Conservation (phyloP, 2,888 invertebrate genomes). For the Notocelia uddmanniana region DNA sequence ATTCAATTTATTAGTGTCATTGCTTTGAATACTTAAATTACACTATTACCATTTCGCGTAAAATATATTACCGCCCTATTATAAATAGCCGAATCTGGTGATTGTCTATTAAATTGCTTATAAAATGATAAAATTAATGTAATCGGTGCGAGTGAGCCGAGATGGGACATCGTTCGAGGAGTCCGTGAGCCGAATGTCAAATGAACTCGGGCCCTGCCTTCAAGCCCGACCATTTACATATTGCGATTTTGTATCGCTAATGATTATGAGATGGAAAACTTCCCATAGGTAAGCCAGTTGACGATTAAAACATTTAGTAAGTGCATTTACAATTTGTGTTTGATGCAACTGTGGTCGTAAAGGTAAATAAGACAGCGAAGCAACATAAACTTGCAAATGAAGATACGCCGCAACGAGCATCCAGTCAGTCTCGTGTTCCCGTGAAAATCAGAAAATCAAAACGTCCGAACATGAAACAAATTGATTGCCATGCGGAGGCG, state of each 20-base stretch:
- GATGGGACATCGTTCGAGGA: constrained; percentile 82
- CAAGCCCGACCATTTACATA: constrained; percentile 78
- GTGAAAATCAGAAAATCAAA: constrained; percentile 79
- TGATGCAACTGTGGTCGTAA: constrained; percentile 31
- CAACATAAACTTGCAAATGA: constrained; percentile 75
- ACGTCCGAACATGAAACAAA: constrained; percentile 81
- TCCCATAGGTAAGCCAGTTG: constrained; percentile 1
- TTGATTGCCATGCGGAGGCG: constrained; percentile 79
- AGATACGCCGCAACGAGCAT: constrained; percentile 72
- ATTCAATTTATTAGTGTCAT: constrained; percentile 59
- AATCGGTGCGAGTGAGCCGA: constrained; percentile 79
- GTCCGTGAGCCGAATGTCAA: constrained; percentile 81
- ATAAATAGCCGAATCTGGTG: constrained; percentile 72
- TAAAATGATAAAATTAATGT: constrained; percentile 85
- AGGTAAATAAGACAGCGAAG: constrained; percentile 61
- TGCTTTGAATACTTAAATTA: constrained; percentile 47
- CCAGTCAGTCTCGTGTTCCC: constrained; percentile 65
- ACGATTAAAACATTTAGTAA: constrained; percentile 10
- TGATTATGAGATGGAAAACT: constrained; percentile 51
- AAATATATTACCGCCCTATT: constrained; percentile 56
- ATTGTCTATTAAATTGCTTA: constrained; percentile 83
- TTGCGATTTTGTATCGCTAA: constrained; percentile 80
- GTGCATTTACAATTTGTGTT: constrained; percentile 8
- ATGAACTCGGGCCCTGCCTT: constrained; percentile 68
- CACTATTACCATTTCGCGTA: constrained; percentile 47